Evolutionary conservation across 2,888 invertebrate genomes (phyloP), one percentile per base, ranked within the genome.

Genomic region (Leptinotarsa haldemani): DNA sequence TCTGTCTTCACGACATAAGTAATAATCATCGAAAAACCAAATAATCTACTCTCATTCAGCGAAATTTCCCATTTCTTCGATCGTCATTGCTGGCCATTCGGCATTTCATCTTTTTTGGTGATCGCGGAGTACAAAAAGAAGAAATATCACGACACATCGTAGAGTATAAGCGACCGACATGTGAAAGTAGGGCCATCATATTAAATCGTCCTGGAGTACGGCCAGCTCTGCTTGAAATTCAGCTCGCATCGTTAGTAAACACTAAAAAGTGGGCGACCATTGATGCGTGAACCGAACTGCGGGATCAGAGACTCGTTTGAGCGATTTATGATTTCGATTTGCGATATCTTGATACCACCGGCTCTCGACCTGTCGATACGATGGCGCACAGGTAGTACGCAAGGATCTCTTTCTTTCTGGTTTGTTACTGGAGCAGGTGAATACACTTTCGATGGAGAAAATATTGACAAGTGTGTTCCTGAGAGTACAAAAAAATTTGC

Each of bases 321-420:
- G 80, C 82, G 83, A 83, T 84, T 84, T 84, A 84, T 79, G 82
- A 82, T 83, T 82, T 84, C 80, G 82, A 83, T 84, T 82, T 82
- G 82, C 85, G 85, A 85, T 85, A 85, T 85, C 85, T 83, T 83
- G 83, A 82, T 84, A 82, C 80, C 77, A 76, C 72, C 61, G 70
- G 63, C 67, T 70, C 70, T 68, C 46, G 40, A 13, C 48, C 7
- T 20, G 52, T 52, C 52, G 52, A 52, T 52, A 18, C 12, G 18
- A 18, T 52, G 52, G 52, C 52, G n/a, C 18, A 18, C 18, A 18
- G 52, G 12, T 18, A n/a, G 5, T 52, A 52, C 52, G 52, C 52
- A 52, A 52, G 52, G 52, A 18, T 52, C 52, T 4, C 52, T 18
- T 18, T 52, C 52, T n/a, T 18, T 52, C 52, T 52, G 52, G n/a